Evolutionary conservation across 2,113 vertebrate species (phyloP), one percentile per base, ranked within the genome.

Genomic region (Sarotherodon lohbergeri): DNA sequence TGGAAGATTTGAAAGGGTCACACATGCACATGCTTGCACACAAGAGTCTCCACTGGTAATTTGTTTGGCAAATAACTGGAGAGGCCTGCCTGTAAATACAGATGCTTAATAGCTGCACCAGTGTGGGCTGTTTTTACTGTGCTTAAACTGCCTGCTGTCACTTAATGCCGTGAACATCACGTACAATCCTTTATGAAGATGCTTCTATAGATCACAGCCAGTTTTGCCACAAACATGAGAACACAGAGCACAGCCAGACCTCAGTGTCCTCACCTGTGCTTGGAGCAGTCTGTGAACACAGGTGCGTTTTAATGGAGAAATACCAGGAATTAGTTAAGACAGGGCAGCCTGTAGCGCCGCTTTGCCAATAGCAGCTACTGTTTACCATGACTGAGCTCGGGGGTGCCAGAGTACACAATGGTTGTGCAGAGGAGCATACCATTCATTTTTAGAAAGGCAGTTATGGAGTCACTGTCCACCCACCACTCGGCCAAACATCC

Each of bases 21-120:
- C 85, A 83, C 83, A 82, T 83, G 55, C 80, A 81, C 87, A 48
- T 50, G 27, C 79, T 61, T 71, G 68, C 55, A 90, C 76, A 91
- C 91, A 87, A 63, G 83, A 82, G 79, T 80, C 85, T 71, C 71
- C 89, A 29, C 39, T 80, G 88, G 83, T 82, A 13, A 96, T 96
- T 96, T 97, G 95, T 93, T 96, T 91, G 87, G 85, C 94, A 96
- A 96, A 96, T 95, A 90, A n/a, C 83, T 78, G 82, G 55, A 55
- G 86, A 85, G 54, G 81, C 89, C 82, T 46, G 73, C 34, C 85
- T 90, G 91, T 66, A 86, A 87, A 88, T 12, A 84, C 84, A 73
- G 54, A 88, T 46, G 55, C 41, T 61, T 61, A 61, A 29, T 43
- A 52, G 81, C 76, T 59, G 56, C 57, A 24, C 27, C 80, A 14